Percentiles rank a stretch among this genome's conserved stretches.
Evolutionary conservation across 2,888 invertebrate species (phyloP).

Genomic region (Shargacucullia verbasci): DNA sequence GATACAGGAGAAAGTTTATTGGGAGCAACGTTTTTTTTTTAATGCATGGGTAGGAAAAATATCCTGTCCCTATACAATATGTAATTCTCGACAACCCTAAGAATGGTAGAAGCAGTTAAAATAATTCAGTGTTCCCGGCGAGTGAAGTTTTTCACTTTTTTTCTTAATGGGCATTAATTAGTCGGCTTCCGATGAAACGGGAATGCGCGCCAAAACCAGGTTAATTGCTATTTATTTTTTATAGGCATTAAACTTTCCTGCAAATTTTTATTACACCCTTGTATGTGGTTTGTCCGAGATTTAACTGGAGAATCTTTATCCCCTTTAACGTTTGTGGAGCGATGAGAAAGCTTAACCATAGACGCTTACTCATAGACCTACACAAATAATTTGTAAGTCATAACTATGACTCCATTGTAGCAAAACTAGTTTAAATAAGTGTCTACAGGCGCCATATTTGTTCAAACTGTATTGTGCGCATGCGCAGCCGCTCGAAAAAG

Average conservation of each 20-base stretch:
- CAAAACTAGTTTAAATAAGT: background rate
- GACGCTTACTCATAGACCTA: too few relatives aligned
- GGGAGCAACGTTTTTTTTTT: too few relatives aligned
- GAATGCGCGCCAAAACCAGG: conserved; percentile 56
- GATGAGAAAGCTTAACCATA: conserved; percentile 17
- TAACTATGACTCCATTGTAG: background rate
- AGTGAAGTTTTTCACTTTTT: conserved; percentile 40
- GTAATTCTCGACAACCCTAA: conserved; percentile 32
- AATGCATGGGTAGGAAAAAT: too few relatives aligned
- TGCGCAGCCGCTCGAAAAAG: conserved; percentile 35
- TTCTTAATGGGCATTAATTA: conserved; percentile 61
- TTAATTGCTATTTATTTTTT: conserved; percentile 63
- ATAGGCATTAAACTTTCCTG: conserved; percentile 36
- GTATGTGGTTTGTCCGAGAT: conserved; percentile 16
- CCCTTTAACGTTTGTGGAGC: conserved; percentile 11
- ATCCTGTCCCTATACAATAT: too few relatives aligned
- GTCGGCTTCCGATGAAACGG: conserved; percentile 53
- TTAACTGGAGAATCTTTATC: conserved; percentile 13
- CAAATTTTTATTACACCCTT: conserved; percentile 33
- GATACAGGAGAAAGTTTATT: too few relatives aligned
- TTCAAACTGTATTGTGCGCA: conserved; percentile 16
- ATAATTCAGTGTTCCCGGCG: conserved; percentile 46
- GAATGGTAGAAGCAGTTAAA: conserved; percentile 34
- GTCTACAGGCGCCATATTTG: conserved; percentile 2
- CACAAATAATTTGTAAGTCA: too few relatives aligned